Evolutionary conservation across 2,888 invertebrate genomes (phyloP), one percentile per base, ranked within the genome.

Genomic region (Siphlonurus alternatus): DNA sequence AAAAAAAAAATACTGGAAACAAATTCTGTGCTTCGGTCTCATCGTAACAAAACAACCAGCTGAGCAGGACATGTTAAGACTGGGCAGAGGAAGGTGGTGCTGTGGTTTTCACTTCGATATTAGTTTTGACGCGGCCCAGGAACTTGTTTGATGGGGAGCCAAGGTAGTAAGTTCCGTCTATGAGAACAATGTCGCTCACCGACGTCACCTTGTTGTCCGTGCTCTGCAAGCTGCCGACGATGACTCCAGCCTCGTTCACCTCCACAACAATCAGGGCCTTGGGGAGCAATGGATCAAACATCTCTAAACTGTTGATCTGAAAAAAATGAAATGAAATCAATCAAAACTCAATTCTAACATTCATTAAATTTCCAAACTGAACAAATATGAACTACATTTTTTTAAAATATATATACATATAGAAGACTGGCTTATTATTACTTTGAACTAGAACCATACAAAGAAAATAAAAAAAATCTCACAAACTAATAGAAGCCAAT

Each of bases 81-180:
- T n/a, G n/a, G n/a, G 2, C 51, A 38, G 25, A 19, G 61, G 51
- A 23, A 25, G 22, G 68, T 22, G 68, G 66, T 64, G 68, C 67
- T 61, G 66, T 53, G 53, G 66, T 64, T 69, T 63, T 73, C 66
- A 62, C 38, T 59, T 68, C 64, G 66, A 71, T 67, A 18, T 73
- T 69, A 23, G 67, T 67, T 23, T 67, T 67, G 7, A 88, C 79
- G 63, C 83, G 79, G 0, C 79, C 86, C 60, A 90, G 73, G 69
- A 79, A 87, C 64, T 82, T 77, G 71, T 84, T 83, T 68, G 80
- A 83, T 0, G 89, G 89, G 19, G 82, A 83, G 22, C 88, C 90
- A 38, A 86, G 74, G 71, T 68, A 69, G 59, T 66, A 68, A 3
- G 66, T 63, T 20, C 66, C 65, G 61, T 68, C 65, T 61, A 66